These are phyloP conservation scores for Australoheros scitulus DNA, from an alignment of 2,113 vertebrate genomes.

Conservation along the genomic window DNA sequence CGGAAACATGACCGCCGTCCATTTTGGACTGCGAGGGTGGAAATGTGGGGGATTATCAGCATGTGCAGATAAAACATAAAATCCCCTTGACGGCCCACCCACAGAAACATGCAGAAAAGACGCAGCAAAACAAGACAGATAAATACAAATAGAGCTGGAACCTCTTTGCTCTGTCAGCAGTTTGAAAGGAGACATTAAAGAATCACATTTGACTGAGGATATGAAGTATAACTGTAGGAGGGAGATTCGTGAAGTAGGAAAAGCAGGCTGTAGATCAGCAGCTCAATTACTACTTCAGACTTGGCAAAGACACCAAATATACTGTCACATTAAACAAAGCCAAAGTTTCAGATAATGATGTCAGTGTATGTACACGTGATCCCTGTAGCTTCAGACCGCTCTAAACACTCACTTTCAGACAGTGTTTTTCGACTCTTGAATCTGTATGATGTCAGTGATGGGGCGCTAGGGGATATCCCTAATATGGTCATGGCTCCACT, in stretches of 20 bases:
- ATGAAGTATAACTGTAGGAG: neutral
- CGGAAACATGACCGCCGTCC: neutral
- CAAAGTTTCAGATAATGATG: too few relatives aligned
- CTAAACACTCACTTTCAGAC: too few relatives aligned
- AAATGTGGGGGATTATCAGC: conserved; percentile 1
- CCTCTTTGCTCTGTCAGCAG: neutral
- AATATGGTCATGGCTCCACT: too few relatives aligned
- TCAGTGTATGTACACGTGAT: too few relatives aligned
- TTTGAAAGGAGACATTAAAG: neutral
- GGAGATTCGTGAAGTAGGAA: neutral
- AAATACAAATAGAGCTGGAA: neutral
- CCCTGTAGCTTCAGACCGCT: too few relatives aligned
- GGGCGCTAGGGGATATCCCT: too few relatives aligned
- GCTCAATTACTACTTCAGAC: too few relatives aligned
- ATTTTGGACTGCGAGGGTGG: neutral
- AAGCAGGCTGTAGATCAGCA: neutral
- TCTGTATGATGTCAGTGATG: too few relatives aligned
- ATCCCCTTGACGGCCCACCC: conserved; percentile 5
- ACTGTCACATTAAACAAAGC: too few relatives aligned
- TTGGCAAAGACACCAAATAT: too few relatives aligned
- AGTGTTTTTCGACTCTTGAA: too few relatives aligned
- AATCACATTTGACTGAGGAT: neutral
- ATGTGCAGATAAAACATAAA: neutral
- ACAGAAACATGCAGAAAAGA: conserved; percentile 2
- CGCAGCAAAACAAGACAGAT: neutral